A percentile compares a stretch with the other conserved stretches of the same genome.
Evolutionary conservation across 2,888 invertebrate genomes (phyloP).

Genomic region (Morinoia aosen): DNA sequence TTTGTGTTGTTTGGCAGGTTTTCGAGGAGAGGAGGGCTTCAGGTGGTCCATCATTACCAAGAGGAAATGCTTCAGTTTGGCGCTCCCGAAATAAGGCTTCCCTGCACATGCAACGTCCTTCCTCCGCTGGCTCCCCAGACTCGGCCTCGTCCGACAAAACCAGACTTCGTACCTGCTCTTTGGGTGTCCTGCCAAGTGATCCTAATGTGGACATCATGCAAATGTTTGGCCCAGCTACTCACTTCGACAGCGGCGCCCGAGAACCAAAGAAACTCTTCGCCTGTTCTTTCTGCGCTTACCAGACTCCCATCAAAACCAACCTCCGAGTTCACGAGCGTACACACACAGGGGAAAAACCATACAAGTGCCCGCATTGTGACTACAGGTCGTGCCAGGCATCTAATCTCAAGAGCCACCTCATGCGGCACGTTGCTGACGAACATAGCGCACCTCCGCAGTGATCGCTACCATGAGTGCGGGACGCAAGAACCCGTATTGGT

Average conservation of each 20-base stretch:
- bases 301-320: conserved; percentile 57
- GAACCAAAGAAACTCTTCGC: conserved; percentile 52
- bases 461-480: not conserved
- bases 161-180: not conserved
- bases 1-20: not conserved
- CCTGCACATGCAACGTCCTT: not conserved
- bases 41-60: not conserved
- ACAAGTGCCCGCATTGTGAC: conserved; percentile 58
- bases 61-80: not conserved
- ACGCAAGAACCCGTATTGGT: not conserved
- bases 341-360: conserved; percentile 61
- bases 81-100: not conserved
- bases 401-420: conserved; percentile 57
- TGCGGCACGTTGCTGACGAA: conserved; percentile 57
- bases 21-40: not conserved
- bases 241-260: not conserved
- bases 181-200: not conserved
- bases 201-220: not conserved
- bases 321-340: conserved; percentile 57
- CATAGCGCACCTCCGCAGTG: conserved; percentile 55
- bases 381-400: conserved; percentile 57
- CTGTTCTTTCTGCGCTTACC: conserved; percentile 59
- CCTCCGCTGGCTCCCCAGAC: not conserved
- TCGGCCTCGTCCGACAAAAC: not conserved
- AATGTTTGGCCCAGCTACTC: not conserved